These are phyloP conservation scores for Zingel zingel DNA, from an alignment of 2,113 vertebrate genomes.

Conservation along the genomic window DNA sequence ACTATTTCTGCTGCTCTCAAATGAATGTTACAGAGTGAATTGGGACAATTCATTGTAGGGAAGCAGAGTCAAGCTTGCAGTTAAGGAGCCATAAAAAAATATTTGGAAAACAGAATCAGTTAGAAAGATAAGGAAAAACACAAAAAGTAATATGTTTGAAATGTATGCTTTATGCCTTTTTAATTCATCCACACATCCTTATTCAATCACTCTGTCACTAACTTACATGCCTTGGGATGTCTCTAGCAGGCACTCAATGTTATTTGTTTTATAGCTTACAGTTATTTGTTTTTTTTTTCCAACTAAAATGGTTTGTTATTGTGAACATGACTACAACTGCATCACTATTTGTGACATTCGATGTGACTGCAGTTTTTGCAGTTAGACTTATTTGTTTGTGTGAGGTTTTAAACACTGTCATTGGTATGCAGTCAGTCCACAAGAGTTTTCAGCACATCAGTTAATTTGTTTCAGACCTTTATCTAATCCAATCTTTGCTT, in stretches of 20 bases:
- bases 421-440: neutral
- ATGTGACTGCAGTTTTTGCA: neutral
- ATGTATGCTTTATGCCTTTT: neutral
- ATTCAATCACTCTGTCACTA: neutral
- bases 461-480: neutral
- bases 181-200: neutral
- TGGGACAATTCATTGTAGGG: neutral
- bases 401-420: neutral
- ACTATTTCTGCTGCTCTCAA: constrained; percentile 15
- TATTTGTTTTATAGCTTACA: neutral
- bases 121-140: neutral
- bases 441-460: neutral
- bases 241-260: neutral
- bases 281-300: neutral
- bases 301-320: neutral
- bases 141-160: neutral
- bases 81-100: neutral
- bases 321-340: neutral
- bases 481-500: neutral
- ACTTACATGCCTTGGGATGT: neutral
- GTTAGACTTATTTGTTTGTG: neutral
- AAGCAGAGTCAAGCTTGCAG: neutral
- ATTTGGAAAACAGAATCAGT: neutral
- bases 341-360: neutral
- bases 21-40: neutral